Base-by-base conservation (phyloP, 2,888 invertebrate species). In the Malthinus seriepunctatus region DNA sequence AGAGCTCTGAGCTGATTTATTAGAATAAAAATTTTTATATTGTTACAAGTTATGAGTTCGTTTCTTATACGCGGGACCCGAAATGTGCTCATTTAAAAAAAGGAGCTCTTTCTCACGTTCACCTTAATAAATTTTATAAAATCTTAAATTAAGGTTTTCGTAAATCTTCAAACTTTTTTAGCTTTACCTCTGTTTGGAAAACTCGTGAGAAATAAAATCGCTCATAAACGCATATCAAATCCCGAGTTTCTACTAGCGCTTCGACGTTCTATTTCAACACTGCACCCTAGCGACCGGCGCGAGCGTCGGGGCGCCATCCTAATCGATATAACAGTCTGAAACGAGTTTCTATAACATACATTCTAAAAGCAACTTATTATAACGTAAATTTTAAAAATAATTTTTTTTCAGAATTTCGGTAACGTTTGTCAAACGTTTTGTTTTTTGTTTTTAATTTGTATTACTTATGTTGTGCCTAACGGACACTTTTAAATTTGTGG, bases 311-410 rank as follows among this genome's bases (percentile, higher is more conserved):
- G 68, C 73, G 70, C 67, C 65, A 62, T 64, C 63, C 72, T 70
- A 71, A 73, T 75, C 75, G 75, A 75, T 75, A 75, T 73, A 71
- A 72, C 71, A 74, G 75, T 75, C 75, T 75, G 75, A 72, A 73
- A 72, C 73, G 68, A 70, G 70, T 72, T 72, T 71, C 68, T 71
- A 70, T 69, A 68, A 71, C 71, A 67, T 54, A 65, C 66, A 67
- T 66, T 63, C 54, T 54, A 59, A 54, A 51, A 59, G 38, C 59
- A 56, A 60, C 55, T 60, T 55, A 60, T 60, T 56, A 60, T 48
- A 55, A 49, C 56, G 56, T 52, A 55, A 44, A 47, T 56, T 59
- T 48, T 15, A n/a, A 42, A 60, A 60, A 56, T 42, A 51, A 51
- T n/a, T 45, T 48, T 56, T 50, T 48, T 48, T 39, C 49, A 32